Evolutionary conservation across 53 echinoderm and acorn worm genomes (phyloP).

Genomic region (Stichopus horrens): DNA sequence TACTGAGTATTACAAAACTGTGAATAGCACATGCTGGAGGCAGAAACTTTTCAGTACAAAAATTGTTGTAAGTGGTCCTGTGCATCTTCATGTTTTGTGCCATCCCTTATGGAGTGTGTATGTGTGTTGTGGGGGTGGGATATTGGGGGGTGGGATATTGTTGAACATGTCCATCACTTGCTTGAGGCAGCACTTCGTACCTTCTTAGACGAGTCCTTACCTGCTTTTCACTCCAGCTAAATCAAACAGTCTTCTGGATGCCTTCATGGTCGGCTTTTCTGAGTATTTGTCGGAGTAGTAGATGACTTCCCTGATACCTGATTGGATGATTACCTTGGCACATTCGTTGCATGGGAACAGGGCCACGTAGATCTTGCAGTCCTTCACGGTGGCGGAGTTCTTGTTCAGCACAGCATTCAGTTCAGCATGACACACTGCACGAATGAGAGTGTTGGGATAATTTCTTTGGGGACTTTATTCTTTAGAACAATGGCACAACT

Average conservation of each 20-base stretch:
- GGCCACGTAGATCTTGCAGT: constrained; percentile 87
- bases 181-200: not conserved
- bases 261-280: constrained; percentile 68
- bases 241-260: constrained; percentile 77
- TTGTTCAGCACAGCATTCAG: constrained; percentile 95
- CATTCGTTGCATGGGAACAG: constrained; percentile 97
- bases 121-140: too few species aligned
- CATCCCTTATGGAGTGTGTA: too few species aligned
- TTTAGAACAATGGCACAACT: too few species aligned
- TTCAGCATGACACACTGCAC: constrained; percentile 90
- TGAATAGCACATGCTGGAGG: too few species aligned
- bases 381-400: constrained; percentile 84
- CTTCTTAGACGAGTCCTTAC: constrained; percentile 38
- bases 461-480: too few species aligned
- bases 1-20: too few species aligned
- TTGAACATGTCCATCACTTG: too few species aligned
- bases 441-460: too few species aligned
- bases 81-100: too few species aligned
- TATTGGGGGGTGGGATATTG: too few species aligned
- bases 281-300: constrained; percentile 84
- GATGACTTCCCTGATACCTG: constrained; percentile 74
- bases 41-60: too few species aligned
- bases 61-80: too few species aligned
- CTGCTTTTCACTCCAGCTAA: constrained; percentile 67
- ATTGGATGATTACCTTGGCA: constrained; percentile 94